Base-by-base conservation (phyloP, 2,888 invertebrate species). In the Ectemnius lituratus region DNA sequence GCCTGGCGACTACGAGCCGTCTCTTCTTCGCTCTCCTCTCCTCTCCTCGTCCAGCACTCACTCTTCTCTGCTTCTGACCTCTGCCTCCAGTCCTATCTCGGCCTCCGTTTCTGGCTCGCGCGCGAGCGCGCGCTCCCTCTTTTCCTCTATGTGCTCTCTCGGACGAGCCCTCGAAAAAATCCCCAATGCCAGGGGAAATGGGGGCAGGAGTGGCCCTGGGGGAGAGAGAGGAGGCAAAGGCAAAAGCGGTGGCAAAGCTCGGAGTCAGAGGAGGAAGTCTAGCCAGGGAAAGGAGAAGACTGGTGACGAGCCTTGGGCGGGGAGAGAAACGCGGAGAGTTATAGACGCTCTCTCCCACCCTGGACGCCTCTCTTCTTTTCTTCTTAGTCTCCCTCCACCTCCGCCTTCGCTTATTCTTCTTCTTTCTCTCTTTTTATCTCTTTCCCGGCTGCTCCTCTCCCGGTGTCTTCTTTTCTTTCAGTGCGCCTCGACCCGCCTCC, bases 111-210 rank as follows among this genome's bases (percentile, higher is more conserved):
- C 72, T 77, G 60, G 20, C 60, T 60, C 28, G 58, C 59, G 49
- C 61, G 37, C 37, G 37, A 6, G 37, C 37, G 37, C 37, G 37
- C 37, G 8, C 37, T 37, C 37, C 47, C 67, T 52, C 59, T 67
- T 60, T 60, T n/a, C 57, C 56, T 63, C 65, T 57, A 20, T n/a
- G 56, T 59, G 64, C 62, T 73, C 70, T 73, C 65, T 78, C 71
- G 73, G 77, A 74, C 75, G 79, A 85, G 85, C 86, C 80, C 84
- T 86, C 83, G 79, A 88, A 86, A 86, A 85, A 85, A 84, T 83
- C 84, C 71, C 85, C 86, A 83, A 83, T 83, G 85, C 82, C 82
- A 82, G 85, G 82, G 84, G 85, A 86, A 87, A 86, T 84, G 87
- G 84, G 86, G 85, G 84, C 84, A 85, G 81, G 81, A 86, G 84